Percentiles rank a stretch among this genome's conserved stretches.
These are phyloP conservation scores for Ameiurus melas DNA, from an alignment of 2,113 vertebrate species.

Conservation along the genomic window DNA sequence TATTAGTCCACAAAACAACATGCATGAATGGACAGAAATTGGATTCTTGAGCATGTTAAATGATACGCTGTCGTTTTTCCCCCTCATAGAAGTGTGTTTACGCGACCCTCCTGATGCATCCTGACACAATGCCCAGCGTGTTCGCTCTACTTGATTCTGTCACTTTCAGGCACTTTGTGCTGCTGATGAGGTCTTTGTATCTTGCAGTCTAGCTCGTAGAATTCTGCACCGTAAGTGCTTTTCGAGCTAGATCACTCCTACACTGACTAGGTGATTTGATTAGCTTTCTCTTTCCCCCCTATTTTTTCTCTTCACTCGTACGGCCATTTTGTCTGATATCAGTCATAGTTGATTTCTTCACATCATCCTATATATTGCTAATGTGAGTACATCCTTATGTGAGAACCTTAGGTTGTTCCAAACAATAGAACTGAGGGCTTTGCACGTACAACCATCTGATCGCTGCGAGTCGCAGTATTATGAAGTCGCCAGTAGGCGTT, in stretches of 20 bases:
- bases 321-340: background rate
- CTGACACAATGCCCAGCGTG: background rate
- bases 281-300: no score
- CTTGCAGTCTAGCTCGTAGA: background rate
- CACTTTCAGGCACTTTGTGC: background rate
- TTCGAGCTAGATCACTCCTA: background rate
- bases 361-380: background rate
- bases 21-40: background rate
- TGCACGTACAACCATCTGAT: no score
- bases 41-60: background rate
- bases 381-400: no score
- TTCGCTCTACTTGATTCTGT: background rate
- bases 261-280: conserved; percentile 4
- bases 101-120: background rate
- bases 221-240: background rate
- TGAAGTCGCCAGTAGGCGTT: no score
- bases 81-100: background rate
- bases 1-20: background rate
- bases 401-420: background rate
- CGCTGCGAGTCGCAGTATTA: no score
- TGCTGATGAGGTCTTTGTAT: background rate
- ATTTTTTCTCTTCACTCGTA: background rate
- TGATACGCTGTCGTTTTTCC: background rate
- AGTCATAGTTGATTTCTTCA: background rate
- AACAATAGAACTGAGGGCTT: background rate